Percentiles rank a stretch among this genome's conserved stretches.
Evolutionary conservation across 1,140 invertebrate genomes (phyloP).

Genomic region (Lordiphosa collinella): DNA sequence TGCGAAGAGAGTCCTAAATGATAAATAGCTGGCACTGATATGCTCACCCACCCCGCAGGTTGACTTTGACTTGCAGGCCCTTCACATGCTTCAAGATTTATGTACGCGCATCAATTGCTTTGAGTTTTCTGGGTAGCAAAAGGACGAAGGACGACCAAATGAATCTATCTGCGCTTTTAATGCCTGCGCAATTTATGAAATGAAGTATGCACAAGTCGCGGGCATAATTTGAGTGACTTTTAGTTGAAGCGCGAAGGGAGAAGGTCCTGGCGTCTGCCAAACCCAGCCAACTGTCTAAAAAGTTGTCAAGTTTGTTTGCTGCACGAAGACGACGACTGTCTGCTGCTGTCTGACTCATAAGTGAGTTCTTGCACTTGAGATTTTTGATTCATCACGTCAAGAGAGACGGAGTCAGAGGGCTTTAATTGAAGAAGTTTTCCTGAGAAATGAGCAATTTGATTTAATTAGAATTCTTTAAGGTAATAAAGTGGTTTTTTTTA

Average conservation of each 20-base stretch:
- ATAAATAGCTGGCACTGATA: slow-evolving; percentile 66
- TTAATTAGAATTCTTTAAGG: too few relatives aligned
- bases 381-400: too few relatives aligned
- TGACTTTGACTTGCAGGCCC: slow-evolving; percentile 37
- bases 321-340: background rate
- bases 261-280: background rate
- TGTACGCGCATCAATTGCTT: slow-evolving; percentile 70
- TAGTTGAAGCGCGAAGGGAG: slow-evolving; percentile 19
- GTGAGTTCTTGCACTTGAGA: too few relatives aligned
- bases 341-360: background rate
- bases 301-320: slow-evolving; percentile 8
- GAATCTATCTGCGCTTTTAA: slow-evolving; percentile 59
- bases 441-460: too few relatives aligned
- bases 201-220: slow-evolving; percentile 61
- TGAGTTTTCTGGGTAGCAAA: slow-evolving; percentile 2
- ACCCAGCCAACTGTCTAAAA: slow-evolving; percentile 4
- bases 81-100: slow-evolving; percentile 70
- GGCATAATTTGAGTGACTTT: slow-evolving; percentile 45
- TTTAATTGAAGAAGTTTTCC: too few relatives aligned
- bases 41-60: slow-evolving; percentile 41
- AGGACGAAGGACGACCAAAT: slow-evolving; percentile 9
- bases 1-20: slow-evolving; percentile 43
- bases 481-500: too few relatives aligned
- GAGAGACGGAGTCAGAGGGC: too few relatives aligned
- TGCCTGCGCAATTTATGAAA: slow-evolving; percentile 70